Conservation (phyloP, 2,113 vertebrate species). For the Callaeas wilsoni region DNA sequence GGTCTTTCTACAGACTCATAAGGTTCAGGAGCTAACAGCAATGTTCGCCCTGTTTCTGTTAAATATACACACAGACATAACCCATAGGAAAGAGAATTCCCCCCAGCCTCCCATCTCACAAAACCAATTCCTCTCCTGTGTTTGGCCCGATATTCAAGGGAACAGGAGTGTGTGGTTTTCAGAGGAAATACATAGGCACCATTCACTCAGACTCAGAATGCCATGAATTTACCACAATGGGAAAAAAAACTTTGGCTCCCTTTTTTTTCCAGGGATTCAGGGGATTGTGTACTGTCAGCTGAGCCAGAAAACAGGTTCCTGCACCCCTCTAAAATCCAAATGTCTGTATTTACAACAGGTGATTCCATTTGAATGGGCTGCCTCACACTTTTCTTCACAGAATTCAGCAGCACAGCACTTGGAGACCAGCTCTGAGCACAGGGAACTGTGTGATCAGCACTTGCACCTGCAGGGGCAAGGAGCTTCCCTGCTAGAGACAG, state of each 20-base stretch:
- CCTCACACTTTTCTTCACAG: not conserved
- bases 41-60: not conserved
- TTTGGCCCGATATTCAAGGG: not conserved
- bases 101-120: not conserved
- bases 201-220: not conserved
- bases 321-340: not conserved
- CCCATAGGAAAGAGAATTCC: not conserved
- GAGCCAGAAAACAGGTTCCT: not conserved
- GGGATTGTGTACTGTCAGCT: not conserved
- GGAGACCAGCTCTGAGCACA: not conserved
- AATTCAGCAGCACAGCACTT: not conserved
- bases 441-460: not conserved
- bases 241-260: not conserved
- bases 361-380: not conserved
- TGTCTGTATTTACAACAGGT: not conserved
- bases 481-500: not conserved
- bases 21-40: not conserved
- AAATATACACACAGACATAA: not conserved
- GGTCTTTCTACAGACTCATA: not conserved
- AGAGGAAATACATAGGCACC: not conserved
- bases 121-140: not conserved
- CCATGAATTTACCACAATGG: not conserved
- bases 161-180: not conserved
- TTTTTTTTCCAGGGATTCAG: not conserved
- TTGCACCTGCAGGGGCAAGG: not conserved